phyloP scores from a whole-genome alignment of 1,140 invertebrate genomes.

The Macrotrachela quadricornifera region DNA sequence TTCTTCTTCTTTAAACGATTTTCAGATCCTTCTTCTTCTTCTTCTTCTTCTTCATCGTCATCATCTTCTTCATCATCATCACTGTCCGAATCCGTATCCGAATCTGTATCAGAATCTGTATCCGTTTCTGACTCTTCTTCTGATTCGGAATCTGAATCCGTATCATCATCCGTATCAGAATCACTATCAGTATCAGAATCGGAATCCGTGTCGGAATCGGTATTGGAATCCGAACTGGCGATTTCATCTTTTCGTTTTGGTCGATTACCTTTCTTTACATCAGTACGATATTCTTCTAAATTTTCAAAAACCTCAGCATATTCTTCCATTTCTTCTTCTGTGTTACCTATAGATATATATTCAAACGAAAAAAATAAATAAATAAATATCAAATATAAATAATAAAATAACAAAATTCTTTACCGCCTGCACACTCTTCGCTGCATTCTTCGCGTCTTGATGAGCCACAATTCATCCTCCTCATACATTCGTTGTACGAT shows the following conservation, averaged over 20 bases:
- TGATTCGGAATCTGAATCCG: no score
- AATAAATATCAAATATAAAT: no score
- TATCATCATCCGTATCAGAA: constrained; percentile 6
- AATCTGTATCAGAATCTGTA: no score
- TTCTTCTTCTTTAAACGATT: no score
- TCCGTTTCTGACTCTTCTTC: no score
- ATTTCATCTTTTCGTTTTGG: constrained; percentile 1
- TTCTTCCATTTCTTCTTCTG: constrained; percentile 9
- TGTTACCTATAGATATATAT: not conserved
- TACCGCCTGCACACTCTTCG: constrained; percentile 9
- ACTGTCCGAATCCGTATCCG: no score
- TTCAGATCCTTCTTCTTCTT: not conserved
- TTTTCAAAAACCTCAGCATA: constrained; percentile 9
- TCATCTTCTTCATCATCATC: constrained; percentile 9
- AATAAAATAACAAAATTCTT: not conserved
- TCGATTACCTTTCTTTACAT: not conserved
- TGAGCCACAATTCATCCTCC: constrained; percentile 7
- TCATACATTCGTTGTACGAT: constrained; percentile 10
- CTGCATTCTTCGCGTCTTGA: constrained; percentile 6
- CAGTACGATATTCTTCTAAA: constrained; percentile 6
- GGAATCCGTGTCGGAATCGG: constrained; percentile 4
- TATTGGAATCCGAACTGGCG: constrained; percentile 2
- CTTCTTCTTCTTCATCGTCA: constrained; percentile 6
- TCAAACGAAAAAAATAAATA: no score
- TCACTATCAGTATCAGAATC: constrained; percentile 7